Conservation (phyloP, 2,888 invertebrate genomes). For the Pachydiplax longipennis region DNA sequence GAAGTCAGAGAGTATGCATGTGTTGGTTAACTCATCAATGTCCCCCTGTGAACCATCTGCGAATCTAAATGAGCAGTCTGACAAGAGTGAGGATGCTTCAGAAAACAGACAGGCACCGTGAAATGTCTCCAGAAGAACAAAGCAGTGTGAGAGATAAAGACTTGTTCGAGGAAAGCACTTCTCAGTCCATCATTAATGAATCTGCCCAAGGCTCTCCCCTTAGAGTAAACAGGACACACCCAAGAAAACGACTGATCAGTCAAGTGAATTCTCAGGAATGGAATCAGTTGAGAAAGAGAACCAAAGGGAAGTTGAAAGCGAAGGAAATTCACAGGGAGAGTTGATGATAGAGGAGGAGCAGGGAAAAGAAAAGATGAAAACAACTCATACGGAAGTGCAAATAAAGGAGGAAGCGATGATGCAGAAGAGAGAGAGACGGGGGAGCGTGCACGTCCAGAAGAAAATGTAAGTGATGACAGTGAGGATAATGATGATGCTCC, state of each 20-base stretch:
- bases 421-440: slow-evolving; percentile 59
- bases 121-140: too few species aligned
- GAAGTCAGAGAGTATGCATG: too few species aligned
- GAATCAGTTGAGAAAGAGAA: not conserved
- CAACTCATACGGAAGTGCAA: slow-evolving; percentile 47
- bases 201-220: too few species aligned
- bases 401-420: slow-evolving; percentile 49
- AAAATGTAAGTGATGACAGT: slow-evolving; percentile 60
- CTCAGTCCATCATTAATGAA: too few species aligned
- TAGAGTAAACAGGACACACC: too few species aligned
- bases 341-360: slow-evolving; percentile 60
- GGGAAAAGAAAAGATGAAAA: slow-evolving; percentile 46
- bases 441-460: slow-evolving; percentile 52
- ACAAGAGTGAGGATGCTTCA: too few species aligned
- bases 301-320: slow-evolving; percentile 54
- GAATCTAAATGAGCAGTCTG: too few species aligned
- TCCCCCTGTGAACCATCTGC: too few species aligned
- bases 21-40: too few species aligned
- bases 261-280: not conserved
- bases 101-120: too few species aligned
- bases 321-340: slow-evolving; percentile 56
- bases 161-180: too few species aligned
- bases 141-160: too few species aligned
- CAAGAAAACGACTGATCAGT: not conserved
- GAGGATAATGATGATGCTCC: slow-evolving; percentile 64